Evolutionary conservation across 2,797 vertebrate genomes (phyloP).

Genomic region (Xiphophorus birchmanni): DNA sequence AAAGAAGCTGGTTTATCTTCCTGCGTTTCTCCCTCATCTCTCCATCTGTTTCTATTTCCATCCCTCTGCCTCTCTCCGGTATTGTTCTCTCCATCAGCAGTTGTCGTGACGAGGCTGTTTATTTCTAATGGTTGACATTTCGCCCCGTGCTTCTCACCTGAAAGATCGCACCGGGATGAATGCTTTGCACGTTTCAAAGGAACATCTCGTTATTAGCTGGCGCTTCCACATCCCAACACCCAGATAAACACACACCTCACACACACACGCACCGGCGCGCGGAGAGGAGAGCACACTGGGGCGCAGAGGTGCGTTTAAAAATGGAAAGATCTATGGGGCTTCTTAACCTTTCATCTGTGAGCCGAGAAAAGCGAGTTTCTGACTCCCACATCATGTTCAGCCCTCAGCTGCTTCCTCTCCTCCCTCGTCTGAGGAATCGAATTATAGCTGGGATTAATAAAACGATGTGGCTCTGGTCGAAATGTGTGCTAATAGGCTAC

Average conservation of each 20-base stretch:
- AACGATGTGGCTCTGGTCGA: constrained; percentile 41
- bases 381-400: constrained; percentile 69
- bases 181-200: constrained; percentile 70
- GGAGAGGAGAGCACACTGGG: constrained; percentile 10
- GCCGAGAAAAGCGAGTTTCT: constrained; percentile 62
- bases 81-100: constrained; percentile 64
- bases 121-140: constrained; percentile 72
- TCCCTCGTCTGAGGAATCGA: constrained; percentile 43
- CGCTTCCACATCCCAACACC: constrained; percentile 40
- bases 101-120: constrained; percentile 68
- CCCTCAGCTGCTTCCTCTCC: constrained; percentile 36
- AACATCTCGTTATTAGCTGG: constrained; percentile 74
- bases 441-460: constrained; percentile 64
- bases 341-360: constrained; percentile 77
- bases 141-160: constrained; percentile 58
- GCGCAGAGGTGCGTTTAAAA: constrained; percentile 64
- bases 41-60: constrained; percentile 57
- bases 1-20: constrained; percentile 35
- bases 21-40: constrained; percentile 26
- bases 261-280: neutral
- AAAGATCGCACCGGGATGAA: constrained; percentile 67
- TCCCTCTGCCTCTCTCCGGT: constrained; percentile 27
- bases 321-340: constrained; percentile 71
- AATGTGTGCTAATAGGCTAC: constrained; percentile 41
- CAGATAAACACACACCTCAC: constrained; percentile 55